Evolutionary conservation across 2,113 vertebrate genomes (phyloP).

Genomic region (Prionailurus bengalensis): DNA sequence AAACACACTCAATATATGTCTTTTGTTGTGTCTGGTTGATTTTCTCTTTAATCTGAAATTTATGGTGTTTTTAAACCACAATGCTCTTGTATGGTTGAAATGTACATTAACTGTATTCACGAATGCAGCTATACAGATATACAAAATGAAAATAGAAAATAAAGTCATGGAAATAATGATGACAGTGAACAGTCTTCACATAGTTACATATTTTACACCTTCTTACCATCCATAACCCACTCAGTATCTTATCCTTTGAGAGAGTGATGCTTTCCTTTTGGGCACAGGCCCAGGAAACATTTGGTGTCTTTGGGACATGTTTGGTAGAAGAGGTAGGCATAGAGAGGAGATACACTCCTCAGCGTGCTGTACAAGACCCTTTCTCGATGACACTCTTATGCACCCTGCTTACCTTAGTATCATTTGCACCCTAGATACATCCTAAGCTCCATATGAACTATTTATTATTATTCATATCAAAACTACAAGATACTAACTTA

Average conservation of each 20-base stretch:
- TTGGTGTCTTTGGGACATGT: neutral
- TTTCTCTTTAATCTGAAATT: neutral
- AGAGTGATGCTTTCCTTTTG: neutral
- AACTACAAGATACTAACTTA: neutral
- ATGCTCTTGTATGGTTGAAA: neutral
- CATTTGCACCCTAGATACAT: too few relatives aligned
- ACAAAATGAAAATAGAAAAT: neutral
- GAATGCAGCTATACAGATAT: neutral
- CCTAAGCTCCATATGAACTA: neutral
- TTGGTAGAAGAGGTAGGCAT: neutral
- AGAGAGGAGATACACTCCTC: neutral
- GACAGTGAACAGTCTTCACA: neutral
- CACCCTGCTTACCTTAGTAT: rapidly evolving
- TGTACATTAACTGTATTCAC: neutral
- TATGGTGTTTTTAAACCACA: neutral
- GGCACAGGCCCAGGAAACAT: neutral
- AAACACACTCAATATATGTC: neutral
- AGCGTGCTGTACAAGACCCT: rapidly evolving
- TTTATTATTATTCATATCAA: neutral
- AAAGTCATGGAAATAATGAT: too few relatives aligned
- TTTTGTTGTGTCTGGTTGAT: neutral
- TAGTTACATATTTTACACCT: neutral
- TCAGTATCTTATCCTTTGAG: neutral
- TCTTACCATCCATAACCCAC: neutral
- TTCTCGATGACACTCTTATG: neutral